phyloP scores from a whole-genome alignment of 64 coral and sea anemone species.

The Stichodactyla mertensii region DNA sequence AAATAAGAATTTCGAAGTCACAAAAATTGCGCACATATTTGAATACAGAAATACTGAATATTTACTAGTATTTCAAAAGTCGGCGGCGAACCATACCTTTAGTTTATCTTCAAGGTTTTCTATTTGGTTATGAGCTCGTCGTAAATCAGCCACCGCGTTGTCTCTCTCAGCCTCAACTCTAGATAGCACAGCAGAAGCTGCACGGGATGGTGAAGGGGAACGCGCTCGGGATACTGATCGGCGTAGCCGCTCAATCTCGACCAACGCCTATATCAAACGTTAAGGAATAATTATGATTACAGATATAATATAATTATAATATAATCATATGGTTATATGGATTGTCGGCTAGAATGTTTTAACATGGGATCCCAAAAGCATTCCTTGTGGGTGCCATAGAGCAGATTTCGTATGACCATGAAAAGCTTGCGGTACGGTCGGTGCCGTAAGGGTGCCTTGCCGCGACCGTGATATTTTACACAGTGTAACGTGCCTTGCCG shows the following conservation, averaged over 20 bases:
- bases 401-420: no score
- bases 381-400: no score
- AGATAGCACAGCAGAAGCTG: slow-evolving; percentile 70
- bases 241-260: slow-evolving; percentile 88
- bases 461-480: no score
- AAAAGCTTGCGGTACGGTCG: no score
- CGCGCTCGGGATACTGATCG: slow-evolving; percentile 69
- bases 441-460: no score
- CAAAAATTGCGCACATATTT: not conserved
- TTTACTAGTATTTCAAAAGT: not conserved
- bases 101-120: slow-evolving; percentile 83
- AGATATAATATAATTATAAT: no score
- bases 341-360: no score
- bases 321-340: no score
- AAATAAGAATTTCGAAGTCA: not conserved
- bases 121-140: slow-evolving; percentile 59
- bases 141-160: slow-evolving; percentile 64
- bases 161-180: slow-evolving; percentile 94
- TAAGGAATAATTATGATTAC: not conserved
- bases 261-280: slow-evolving; percentile 54
- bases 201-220: slow-evolving; percentile 88
- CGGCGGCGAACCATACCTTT: slow-evolving; percentile 50
- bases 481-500: no score
- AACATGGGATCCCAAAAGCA: no score
- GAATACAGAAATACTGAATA: not conserved